These are phyloP conservation scores for Limonius californicus DNA, from an alignment of 1,140 invertebrate genomes.

Conservation along the genomic window DNA sequence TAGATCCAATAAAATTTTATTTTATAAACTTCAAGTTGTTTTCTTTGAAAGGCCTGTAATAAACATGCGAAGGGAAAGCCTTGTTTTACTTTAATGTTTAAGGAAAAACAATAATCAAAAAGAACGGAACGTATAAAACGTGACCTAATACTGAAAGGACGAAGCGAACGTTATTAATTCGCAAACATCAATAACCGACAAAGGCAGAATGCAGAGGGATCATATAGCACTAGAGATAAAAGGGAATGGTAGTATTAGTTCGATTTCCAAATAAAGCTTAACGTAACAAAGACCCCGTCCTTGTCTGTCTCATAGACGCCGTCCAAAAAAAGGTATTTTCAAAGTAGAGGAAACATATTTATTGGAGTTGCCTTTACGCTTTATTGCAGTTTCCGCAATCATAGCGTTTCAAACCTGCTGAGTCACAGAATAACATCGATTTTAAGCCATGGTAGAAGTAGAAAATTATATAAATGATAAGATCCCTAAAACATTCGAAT, in stretches of 20 bases:
- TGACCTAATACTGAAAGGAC: background rate
- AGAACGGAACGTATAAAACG: slow-evolving; percentile 4
- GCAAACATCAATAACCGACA: slow-evolving; percentile 12
- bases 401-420: background rate
- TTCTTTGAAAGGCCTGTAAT: background rate
- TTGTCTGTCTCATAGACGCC: background rate
- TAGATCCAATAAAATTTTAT: too few relatives aligned
- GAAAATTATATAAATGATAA: too few relatives aligned
- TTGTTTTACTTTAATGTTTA: too few relatives aligned
- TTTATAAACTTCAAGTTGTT: background rate
- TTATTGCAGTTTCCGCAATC: slow-evolving; percentile 5
- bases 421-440: slow-evolving; percentile 5
- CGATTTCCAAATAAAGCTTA: slow-evolving; percentile 3
- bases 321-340: slow-evolving; percentile 7
- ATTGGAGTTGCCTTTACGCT: background rate
- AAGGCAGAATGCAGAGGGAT: slow-evolving; percentile 7
- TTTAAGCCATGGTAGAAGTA: background rate
- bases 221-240: slow-evolving; percentile 8
- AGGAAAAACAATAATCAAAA: background rate
- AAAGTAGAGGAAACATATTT: slow-evolving; percentile 6
- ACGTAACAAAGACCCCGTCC: background rate
- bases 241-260: slow-evolving; percentile 10
- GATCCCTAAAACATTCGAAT: too few relatives aligned
- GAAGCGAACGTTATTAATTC: slow-evolving; percentile 11
- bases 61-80: too few relatives aligned